Evolutionary conservation across 2,113 vertebrate species (phyloP).

Genomic region (Alaudala cheleensis): DNA sequence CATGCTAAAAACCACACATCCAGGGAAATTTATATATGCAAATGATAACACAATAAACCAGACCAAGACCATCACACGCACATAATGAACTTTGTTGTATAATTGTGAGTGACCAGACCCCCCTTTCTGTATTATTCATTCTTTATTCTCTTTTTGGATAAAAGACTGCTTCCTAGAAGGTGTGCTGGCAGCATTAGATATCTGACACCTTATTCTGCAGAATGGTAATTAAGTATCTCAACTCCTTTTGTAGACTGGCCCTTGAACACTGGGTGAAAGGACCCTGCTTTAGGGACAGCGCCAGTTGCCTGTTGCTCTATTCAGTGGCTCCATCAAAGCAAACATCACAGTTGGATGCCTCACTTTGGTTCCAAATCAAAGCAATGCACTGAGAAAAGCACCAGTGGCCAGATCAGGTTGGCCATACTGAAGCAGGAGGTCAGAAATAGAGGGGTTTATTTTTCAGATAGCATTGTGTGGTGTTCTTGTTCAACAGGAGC

Average conservation of each 20-base stretch:
- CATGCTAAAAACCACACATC: neutral
- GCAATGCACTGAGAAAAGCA: neutral
- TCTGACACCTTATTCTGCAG: neutral
- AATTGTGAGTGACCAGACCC: neutral
- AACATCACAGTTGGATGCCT: neutral
- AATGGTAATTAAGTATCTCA: neutral
- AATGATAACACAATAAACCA: neutral
- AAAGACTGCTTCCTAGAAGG: neutral
- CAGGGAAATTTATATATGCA: neutral
- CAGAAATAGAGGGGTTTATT: neutral
- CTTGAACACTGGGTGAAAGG: neutral
- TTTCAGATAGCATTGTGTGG: neutral
- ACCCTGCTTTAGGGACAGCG: neutral
- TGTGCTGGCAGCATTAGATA: neutral
- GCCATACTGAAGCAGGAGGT: neutral
- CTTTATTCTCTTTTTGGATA: neutral
- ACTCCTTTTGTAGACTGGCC: neutral
- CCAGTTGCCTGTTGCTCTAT: neutral
- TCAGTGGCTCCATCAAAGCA: neutral
- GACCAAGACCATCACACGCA: accelerated
- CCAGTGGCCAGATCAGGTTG: neutral
- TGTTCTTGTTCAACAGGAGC: neutral
- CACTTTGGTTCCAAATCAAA: neutral
- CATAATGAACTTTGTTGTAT: neutral
- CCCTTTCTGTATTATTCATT: neutral